Evolutionary conservation across 2,888 invertebrate species (phyloP), one percentile per base, ranked within the genome.

Genomic region (Nemapogon koenigi): DNA sequence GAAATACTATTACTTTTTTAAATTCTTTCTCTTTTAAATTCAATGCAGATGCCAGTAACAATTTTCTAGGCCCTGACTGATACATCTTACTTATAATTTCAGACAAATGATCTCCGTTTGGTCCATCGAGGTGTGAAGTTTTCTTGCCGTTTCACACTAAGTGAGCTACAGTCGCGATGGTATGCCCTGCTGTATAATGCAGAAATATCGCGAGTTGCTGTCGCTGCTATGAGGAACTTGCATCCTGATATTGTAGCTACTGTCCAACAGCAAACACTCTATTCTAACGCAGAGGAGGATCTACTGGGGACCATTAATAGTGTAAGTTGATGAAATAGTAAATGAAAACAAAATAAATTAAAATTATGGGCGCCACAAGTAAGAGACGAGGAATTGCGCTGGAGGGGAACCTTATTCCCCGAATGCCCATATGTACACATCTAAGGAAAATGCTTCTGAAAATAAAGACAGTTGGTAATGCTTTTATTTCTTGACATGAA

Each of bases 121-220:
- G 89, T 99, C 0, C 93, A 96, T 60, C 83, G 93, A 44, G 95
- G 95, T 3, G 89, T 94, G 1, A 97, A 95, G 58, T 99, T 99
- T 72, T 94, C 97, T 0, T 96, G 97, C 57, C 89, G 93, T 41
- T 98, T 97, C 62, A 94, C 95, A 0, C 76, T 95, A 16, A 89
- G 91, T 54, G 97, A 99, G 60, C 83, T 99, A 37, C 94, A 97
- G 57, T 92, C 95, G 39, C 85, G 98, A 35, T 99, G 98, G 98
- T 96, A 94, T 65, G 91, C 95, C 0, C 66, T 99, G 39, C 79
- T 99, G 15, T 98, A 97, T 63, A 96, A 98, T 68, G 91, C 93
- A n/a, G 87, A 92, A 31, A 88, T 98, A 33, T 96, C 96, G 3
- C 82, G 95, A 45, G 88, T 96, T 26, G 94, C 96, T 2, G 88